Base-by-base conservation (phyloP, 2,797 vertebrate genomes). In the Arrhamphus sclerolepis region DNA sequence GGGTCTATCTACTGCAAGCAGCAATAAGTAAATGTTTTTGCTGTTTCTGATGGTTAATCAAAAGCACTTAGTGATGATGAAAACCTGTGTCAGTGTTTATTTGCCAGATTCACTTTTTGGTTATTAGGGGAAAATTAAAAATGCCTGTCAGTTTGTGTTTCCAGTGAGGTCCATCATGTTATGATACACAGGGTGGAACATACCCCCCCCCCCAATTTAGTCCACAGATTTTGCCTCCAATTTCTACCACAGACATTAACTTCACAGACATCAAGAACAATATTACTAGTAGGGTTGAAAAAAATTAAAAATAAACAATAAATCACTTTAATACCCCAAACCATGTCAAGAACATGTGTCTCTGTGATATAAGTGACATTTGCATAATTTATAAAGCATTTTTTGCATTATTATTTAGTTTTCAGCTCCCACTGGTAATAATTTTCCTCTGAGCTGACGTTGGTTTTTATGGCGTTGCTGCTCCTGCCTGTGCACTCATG, bases 91-190 rank as follows among this genome's bases (percentile, higher is more conserved):
- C 67, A 18, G 47, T 56, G 57, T 81, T 70, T 74, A 87, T 77
- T 71, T 76, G 61, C 73, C 50, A 58, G 71, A 57, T 85, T 88
- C 63, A 84, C 73, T 88, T 80, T 89, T 88, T 49, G 44, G 64
- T 82, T 87, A 83, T 87, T 86, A 73, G 71, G 39, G 47, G 66
- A 65, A 89, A 87, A 91, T 91, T 89, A 87, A 91, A 89, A 81
- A 77, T 38, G 54, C 62, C 81, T 90, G 88, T 88, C 89, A 84
- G 69, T 70, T 83, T 79, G 47, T 66, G 60, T 90, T 88, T 78
- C 58, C 78, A 79, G 9, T 58, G 49, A 87, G 70, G 55, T 91
- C 82, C 78, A 81, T 91, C 88, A 85, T 56, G 50, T 72, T 77
- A 22, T 62, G 64, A 67, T 57, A 74, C 63, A 75, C 50, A 18